Evolutionary conservation across 2,113 vertebrate species (phyloP).

Genomic region (Scortum barcoo): DNA sequence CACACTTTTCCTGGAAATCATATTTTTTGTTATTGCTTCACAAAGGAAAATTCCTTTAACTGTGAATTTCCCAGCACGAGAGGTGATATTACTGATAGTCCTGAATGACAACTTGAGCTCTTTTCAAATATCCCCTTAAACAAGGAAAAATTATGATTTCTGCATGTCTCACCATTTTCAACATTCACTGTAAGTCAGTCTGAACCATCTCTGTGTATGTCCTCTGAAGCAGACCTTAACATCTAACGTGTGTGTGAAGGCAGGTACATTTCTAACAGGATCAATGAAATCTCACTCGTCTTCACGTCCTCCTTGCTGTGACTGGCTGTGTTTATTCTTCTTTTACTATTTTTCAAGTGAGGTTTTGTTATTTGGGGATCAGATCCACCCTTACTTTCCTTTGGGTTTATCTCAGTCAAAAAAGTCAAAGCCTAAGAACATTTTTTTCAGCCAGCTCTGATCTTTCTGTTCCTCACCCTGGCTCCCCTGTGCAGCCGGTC

Average conservation of each 20-base stretch:
- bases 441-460: not conserved
- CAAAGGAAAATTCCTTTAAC: not conserved
- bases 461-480: slow-evolving; percentile 86
- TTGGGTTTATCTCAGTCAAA: not conserved
- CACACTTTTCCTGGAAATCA: not conserved
- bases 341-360: not conserved
- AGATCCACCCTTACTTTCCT: not conserved
- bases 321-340: not conserved
- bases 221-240: not conserved
- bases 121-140: not conserved
- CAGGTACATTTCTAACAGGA: not conserved
- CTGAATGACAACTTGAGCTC: not conserved
- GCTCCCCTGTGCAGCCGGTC: slow-evolving; percentile 95
- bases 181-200: not conserved
- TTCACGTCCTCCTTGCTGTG: not conserved
- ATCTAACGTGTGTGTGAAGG: not conserved
- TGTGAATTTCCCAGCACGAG: not conserved
- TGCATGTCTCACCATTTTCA: not conserved
- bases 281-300: not conserved
- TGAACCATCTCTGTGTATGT: no score
- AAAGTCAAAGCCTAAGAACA: not conserved
- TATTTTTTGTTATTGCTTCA: not conserved
- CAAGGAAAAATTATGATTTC: no score
- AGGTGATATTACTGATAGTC: not conserved
- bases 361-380: not conserved